These are phyloP conservation scores for Meriones unguiculatus DNA, from an alignment of 2,113 vertebrate genomes.

Conservation along the genomic window DNA sequence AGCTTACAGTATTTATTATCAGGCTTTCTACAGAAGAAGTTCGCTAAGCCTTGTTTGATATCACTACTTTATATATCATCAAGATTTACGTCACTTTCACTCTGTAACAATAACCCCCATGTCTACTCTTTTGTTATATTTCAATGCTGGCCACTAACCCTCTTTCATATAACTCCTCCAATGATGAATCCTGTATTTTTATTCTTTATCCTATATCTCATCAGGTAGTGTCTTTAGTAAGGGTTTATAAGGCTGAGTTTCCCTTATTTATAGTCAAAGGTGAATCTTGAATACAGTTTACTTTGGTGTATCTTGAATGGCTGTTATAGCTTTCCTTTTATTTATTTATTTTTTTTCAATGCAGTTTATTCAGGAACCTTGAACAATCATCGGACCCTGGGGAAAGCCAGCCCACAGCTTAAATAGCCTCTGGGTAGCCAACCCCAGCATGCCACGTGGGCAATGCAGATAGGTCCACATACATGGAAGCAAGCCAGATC, in stretches of 20 bases:
- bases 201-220: conserved; percentile 3
- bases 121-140: not conserved
- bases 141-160: not conserved
- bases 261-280: not conserved
- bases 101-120: not conserved
- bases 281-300: not conserved
- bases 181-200: not conserved
- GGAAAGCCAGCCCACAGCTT: too few species aligned
- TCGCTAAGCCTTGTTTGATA: not conserved
- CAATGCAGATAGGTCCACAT: too few species aligned
- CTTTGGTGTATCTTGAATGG: not conserved
- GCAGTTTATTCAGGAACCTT: too few species aligned
- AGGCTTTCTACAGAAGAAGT: not conserved
- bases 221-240: not conserved
- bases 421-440: too few species aligned
- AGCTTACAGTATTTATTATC: not conserved
- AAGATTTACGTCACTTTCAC: not conserved
- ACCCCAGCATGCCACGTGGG: too few species aligned
- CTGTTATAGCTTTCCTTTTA: not conserved
- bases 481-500: too few species aligned
- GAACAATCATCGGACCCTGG: too few species aligned
- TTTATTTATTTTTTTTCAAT: too few species aligned
- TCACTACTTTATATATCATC: not conserved
- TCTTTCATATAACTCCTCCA: not conserved
- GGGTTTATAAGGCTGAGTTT: not conserved